phyloP scores from a whole-genome alignment of 2,113 vertebrate species.

The Malaclemys terrapin region DNA sequence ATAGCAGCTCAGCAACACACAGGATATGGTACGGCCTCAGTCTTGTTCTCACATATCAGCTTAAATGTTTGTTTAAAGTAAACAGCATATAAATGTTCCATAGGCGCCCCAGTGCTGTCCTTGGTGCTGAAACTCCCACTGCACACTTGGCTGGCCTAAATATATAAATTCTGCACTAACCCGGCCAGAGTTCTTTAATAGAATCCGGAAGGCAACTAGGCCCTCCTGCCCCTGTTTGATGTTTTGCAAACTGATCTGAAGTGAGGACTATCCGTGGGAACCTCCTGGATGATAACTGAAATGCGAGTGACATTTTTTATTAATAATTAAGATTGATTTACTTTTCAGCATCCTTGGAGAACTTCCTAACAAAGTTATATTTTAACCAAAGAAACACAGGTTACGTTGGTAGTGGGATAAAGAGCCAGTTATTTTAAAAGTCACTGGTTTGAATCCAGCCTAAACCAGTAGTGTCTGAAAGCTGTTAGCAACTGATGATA shows the following conservation, averaged over 20 bases:
- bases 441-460: background rate
- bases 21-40: fast-evolving
- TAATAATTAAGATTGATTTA: background rate
- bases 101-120: background rate
- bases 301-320: background rate
- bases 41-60: background rate
- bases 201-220: background rate
- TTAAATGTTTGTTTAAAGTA: background rate
- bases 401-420: background rate
- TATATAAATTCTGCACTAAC: background rate
- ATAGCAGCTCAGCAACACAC: background rate
- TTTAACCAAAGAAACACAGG: background rate
- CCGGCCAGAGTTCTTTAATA: background rate
- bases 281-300: background rate
- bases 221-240: background rate
- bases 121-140: constrained; percentile 2
- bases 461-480: background rate
- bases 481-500: fast-evolving
- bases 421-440: no score
- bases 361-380: background rate
- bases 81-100: fast-evolving
- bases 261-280: background rate
- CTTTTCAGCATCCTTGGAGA: background rate
- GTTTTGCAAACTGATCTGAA: background rate
- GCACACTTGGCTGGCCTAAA: background rate